A percentile compares a stretch with the other conserved stretches of the same genome.
Conservation (phyloP, 2,888 invertebrate genomes). For the Hyposoter didymator region DNA sequence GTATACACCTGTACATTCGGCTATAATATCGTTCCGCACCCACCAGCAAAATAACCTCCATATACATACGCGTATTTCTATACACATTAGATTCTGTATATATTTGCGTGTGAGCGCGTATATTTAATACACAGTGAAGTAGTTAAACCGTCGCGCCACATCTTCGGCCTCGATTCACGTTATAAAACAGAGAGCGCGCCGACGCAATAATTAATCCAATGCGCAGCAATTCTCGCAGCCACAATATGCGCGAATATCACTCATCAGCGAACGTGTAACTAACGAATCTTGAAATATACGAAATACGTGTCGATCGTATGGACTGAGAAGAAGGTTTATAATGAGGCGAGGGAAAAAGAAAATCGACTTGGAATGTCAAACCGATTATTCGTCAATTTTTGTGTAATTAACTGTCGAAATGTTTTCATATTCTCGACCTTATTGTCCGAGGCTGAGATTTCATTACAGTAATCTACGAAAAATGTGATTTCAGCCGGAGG, state of each 20-base stretch:
- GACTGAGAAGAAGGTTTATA: not conserved
- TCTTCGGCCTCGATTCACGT: slow-evolving; percentile 66
- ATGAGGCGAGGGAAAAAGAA: not conserved
- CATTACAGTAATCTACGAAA: slow-evolving; percentile 34
- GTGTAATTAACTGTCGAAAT: slow-evolving; percentile 2
- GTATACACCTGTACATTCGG: slow-evolving; percentile 10
- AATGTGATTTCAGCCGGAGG: slow-evolving; percentile 13
- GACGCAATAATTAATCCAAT: slow-evolving; percentile 62
- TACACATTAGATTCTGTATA: not conserved
- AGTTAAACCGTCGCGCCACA: slow-evolving; percentile 59
- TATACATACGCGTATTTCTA: not conserved
- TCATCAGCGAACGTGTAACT: not conserved
- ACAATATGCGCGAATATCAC: slow-evolving; percentile 13
- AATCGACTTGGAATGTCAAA: not conserved
- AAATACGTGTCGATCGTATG: slow-evolving; percentile 16
- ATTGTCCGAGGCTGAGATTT: not conserved
- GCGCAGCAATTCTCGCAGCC: slow-evolving; percentile 16
- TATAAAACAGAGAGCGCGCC: slow-evolving; percentile 63
- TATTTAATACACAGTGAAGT: slow-evolving; percentile 12
- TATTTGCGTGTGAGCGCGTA: not conserved
- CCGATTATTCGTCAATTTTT: not conserved
- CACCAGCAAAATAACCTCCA: not conserved
- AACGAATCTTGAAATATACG: slow-evolving; percentile 47
- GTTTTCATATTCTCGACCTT: slow-evolving; percentile 7
- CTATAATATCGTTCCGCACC: not conserved